Conservation (phyloP, 2,113 vertebrate species). For the Hipposideros armiger region DNA sequence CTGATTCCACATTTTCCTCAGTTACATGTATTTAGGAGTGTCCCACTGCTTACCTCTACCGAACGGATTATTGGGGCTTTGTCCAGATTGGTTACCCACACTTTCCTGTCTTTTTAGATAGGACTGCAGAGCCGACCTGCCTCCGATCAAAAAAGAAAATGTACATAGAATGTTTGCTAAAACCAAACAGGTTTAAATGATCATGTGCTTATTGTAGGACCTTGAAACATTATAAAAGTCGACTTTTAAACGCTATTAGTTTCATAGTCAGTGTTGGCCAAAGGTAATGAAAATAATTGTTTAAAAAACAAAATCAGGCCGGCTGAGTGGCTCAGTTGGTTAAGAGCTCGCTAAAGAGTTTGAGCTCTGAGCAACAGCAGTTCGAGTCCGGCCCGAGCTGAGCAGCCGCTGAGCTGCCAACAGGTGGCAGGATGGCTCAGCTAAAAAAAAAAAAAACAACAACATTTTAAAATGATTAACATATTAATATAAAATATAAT, state of each 20-base stretch:
- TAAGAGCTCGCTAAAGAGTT: too few relatives aligned
- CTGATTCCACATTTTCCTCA: not conserved
- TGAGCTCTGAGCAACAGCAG: too few relatives aligned
- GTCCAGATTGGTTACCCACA: conserved; percentile 76
- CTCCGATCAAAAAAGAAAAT: conserved; percentile 66
- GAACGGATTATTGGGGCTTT: conserved; percentile 89
- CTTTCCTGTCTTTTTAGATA: conserved; percentile 93
- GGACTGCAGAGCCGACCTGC: conserved; percentile 95
- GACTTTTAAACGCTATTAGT: not conserved
- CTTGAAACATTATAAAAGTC: not conserved
- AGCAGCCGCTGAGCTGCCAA: too few relatives aligned
- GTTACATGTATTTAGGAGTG: too few relatives aligned
- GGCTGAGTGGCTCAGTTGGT: too few relatives aligned
- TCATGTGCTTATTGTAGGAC: not conserved
- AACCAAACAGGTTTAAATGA: not conserved
- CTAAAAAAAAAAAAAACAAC: not conserved
- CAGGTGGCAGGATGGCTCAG: too few relatives aligned
- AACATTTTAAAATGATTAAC: not conserved
- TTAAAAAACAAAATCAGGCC: not conserved
- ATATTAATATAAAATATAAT: not conserved
- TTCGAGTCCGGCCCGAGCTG: too few relatives aligned
- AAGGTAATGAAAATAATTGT: not conserved
- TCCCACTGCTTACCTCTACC: conserved; percentile 89
- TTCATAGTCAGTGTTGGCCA: not conserved
- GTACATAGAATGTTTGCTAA: not conserved